Conservation (phyloP, 2,797 vertebrate species). For the Microctenopoma stevenorrisi region DNA sequence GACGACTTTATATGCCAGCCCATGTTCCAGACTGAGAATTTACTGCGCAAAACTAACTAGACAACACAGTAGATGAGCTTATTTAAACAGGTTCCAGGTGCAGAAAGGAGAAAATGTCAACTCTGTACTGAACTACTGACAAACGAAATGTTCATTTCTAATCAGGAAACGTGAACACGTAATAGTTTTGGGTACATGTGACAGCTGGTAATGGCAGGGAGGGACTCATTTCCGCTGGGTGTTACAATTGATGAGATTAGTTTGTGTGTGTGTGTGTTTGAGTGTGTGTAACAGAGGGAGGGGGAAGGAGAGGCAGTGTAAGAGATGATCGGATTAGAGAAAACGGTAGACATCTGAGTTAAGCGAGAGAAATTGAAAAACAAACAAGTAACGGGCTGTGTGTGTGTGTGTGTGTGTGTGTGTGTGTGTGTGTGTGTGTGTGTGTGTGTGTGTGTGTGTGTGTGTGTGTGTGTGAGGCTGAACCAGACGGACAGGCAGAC, state of each 20-base stretch:
- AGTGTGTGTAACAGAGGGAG: constrained; percentile 32
- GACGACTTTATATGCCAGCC: neutral
- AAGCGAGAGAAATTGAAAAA: constrained; percentile 51
- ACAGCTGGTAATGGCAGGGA: constrained; percentile 46
- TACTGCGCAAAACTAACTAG: neutral
- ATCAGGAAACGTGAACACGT: neutral
- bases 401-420: constrained; percentile 6
- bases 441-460: neutral
- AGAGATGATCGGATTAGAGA: constrained; percentile 46
- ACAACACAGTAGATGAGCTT: constrained; percentile 5
- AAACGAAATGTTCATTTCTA: constrained; percentile 12
- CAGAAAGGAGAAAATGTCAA: neutral
- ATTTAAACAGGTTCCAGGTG: neutral
- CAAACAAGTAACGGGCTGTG: constrained; percentile 13
- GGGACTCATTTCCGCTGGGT: constrained; percentile 58
- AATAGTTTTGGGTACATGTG: constrained; percentile 34
- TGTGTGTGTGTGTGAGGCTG: neutral
- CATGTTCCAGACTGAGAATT: neutral
- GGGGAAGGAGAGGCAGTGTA: constrained; percentile 16
- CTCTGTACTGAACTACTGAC: neutral
- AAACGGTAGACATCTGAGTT: constrained; percentile 34
- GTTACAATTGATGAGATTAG: constrained; percentile 69
- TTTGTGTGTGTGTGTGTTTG: constrained; percentile 16
- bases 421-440: constrained; percentile 1
- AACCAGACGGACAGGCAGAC: constrained; percentile 35